Evolutionary conservation across 2,888 invertebrate species (phyloP).

Genomic region (Machimus atricapillus): DNA sequence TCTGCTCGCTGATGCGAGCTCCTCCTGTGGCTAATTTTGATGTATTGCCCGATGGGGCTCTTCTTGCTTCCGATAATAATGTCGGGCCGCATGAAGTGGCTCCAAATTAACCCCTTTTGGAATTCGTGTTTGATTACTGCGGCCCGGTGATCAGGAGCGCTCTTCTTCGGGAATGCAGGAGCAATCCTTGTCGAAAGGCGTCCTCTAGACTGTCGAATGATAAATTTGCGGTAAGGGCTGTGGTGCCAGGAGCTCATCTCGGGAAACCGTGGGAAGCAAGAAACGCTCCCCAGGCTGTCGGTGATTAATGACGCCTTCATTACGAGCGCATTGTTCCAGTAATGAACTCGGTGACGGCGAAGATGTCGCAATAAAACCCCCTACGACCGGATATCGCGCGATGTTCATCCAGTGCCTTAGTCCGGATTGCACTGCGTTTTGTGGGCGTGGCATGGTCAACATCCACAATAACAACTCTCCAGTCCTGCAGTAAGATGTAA

Average conservation of each 20-base stretch:
- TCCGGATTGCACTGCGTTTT: background rate
- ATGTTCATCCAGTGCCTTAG: background rate
- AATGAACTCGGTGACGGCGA: background rate
- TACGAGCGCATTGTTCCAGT: background rate
- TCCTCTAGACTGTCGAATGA: background rate
- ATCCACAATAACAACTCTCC: background rate
- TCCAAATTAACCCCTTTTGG: slow-evolving; percentile 8
- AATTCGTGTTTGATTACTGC: background rate
- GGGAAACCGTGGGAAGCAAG: background rate
- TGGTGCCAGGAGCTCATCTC: background rate
- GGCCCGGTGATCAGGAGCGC: background rate
- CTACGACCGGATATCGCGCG: background rate
- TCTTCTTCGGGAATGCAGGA: background rate
- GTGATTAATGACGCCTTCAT: background rate
- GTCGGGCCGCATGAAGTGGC: background rate
- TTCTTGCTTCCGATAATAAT: background rate
- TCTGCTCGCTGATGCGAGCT: background rate
- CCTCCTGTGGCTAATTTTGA: slow-evolving; percentile 14
- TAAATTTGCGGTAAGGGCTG: background rate
- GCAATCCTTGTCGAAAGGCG: background rate
- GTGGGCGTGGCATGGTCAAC: background rate
- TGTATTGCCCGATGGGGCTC: background rate
- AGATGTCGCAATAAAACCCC: background rate
- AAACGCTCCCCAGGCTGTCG: background rate
- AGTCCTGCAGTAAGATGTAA: background rate